phyloP scores from a whole-genome alignment of 1,140 invertebrate genomes.

The Halictus rubicundus region DNA sequence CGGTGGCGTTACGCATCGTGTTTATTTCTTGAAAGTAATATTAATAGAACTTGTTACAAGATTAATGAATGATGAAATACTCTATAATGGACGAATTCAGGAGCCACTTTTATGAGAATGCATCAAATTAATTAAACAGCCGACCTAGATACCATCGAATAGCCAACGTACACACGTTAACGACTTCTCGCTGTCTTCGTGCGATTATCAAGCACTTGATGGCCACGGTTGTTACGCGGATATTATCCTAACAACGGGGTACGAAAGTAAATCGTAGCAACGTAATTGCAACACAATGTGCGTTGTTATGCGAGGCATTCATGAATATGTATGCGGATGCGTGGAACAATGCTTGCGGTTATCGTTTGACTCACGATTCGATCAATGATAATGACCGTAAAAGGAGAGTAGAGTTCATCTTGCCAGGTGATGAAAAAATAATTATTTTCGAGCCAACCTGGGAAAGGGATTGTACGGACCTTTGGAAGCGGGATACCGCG shows the following conservation, averaged over 20 bases:
- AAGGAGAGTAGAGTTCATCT: not conserved
- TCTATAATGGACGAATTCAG: too few species aligned
- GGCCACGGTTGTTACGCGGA: constrained; percentile 6
- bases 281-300: constrained; percentile 14
- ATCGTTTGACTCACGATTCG: not conserved
- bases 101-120: too few species aligned
- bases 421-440: not conserved
- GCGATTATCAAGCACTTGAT: constrained; percentile 28
- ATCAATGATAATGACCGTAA: constrained; percentile 26
- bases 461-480: not conserved
- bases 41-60: too few species aligned
- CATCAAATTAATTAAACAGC: not conserved
- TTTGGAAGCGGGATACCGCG: not conserved
- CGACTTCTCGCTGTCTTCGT: not conserved
- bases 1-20: too few species aligned
- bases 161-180: not conserved
- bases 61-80: too few species aligned
- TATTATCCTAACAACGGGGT: constrained; percentile 24
- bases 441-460: constrained; percentile 1
- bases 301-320: not conserved
- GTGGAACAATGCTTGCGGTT: constrained; percentile 16
- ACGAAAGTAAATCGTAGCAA: constrained; percentile 25
- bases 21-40: too few species aligned
- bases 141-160: not conserved
- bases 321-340: not conserved